Evolutionary conservation across 2,888 invertebrate genomes (phyloP).

Genomic region (Frankliniella intonsa): DNA sequence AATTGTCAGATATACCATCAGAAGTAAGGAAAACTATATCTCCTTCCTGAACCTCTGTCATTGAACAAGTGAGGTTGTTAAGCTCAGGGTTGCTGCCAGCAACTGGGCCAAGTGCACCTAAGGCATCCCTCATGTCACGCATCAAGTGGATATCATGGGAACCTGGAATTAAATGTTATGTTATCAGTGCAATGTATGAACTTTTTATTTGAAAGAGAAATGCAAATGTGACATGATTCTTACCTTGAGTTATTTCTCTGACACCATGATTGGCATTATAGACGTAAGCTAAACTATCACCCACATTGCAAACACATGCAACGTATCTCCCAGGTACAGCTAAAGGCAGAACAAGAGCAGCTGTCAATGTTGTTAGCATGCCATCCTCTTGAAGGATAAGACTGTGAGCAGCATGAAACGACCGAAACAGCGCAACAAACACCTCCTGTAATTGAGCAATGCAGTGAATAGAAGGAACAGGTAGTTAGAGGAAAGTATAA

Average conservation of each 20-base stretch:
- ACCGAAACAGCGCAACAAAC: constrained; percentile 68
- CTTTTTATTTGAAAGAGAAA: constrained; percentile 4
- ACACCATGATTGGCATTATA: constrained; percentile 73
- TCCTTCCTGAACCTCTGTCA: constrained; percentile 72
- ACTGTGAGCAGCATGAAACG: constrained; percentile 80
- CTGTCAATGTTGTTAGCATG: constrained; percentile 77
- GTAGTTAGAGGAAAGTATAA: not conserved
- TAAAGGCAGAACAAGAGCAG: constrained; percentile 67
- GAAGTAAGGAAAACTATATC: constrained; percentile 83
- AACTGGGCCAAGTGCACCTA: constrained; percentile 83
- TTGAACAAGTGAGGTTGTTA: constrained; percentile 77
- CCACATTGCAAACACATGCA: constrained; percentile 83
- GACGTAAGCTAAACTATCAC: constrained; percentile 84
- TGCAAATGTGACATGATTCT: constrained; percentile 29
- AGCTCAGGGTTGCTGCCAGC: constrained; percentile 80
- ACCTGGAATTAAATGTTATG: constrained; percentile 48
- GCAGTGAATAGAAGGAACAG: too few relatives aligned
- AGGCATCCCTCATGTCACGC: constrained; percentile 82
- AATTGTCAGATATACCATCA: constrained; percentile 87
- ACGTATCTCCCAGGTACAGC: constrained; percentile 53
- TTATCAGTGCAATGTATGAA: not conserved
- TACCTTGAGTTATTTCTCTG: constrained; percentile 71
- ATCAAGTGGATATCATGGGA: constrained; percentile 79
- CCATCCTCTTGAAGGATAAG: constrained; percentile 77
- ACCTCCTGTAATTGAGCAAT: constrained; percentile 54